A percentile compares a stretch with the other conserved stretches of the same genome.
Evolutionary conservation across 1,140 invertebrate genomes (phyloP).

Genomic region (Gonioctena quinquepunctata): DNA sequence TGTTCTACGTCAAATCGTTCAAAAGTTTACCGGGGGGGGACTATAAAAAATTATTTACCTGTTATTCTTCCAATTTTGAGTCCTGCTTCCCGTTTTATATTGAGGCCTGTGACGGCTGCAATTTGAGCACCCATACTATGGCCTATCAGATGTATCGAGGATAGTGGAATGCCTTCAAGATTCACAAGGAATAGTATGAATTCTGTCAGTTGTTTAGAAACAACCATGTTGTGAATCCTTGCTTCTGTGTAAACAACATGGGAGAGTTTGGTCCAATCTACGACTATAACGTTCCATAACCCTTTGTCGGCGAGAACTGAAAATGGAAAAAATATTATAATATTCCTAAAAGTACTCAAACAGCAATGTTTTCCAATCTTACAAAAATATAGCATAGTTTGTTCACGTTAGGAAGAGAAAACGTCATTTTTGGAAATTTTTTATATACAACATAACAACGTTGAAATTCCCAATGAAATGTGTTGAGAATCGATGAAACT

Average conservation of each 20-base stretch:
- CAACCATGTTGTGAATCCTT: constrained; percentile 34
- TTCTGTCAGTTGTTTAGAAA: constrained; percentile 35
- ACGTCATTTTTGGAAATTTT: too few species aligned
- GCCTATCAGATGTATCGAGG: constrained; percentile 45
- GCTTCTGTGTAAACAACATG: constrained; percentile 37
- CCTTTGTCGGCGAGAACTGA: constrained; percentile 36
- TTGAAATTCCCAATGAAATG: too few species aligned
- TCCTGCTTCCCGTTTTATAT: constrained; percentile 26
- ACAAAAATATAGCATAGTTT: too few species aligned
- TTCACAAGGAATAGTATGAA: constrained; percentile 23
- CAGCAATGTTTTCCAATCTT: too few species aligned
- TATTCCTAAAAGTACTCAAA: too few species aligned
- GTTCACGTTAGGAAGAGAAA: too few species aligned
- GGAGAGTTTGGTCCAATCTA: constrained; percentile 44
- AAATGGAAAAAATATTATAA: background rate
- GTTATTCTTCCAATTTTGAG: constrained; percentile 32
- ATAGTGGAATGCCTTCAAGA: constrained; percentile 26
- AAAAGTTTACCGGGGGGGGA: too few species aligned
- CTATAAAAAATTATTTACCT: too few species aligned
- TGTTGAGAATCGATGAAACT: too few species aligned
- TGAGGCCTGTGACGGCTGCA: constrained; percentile 44
- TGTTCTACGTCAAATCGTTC: too few species aligned
- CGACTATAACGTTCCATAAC: constrained; percentile 44
- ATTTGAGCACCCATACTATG: constrained; percentile 55
- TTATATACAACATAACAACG: too few species aligned